Percentiles rank a stretch among this genome's conserved stretches.
These are phyloP conservation scores for Uria aalge DNA, from an alignment of 2,113 vertebrate genomes.

Conservation along the genomic window DNA sequence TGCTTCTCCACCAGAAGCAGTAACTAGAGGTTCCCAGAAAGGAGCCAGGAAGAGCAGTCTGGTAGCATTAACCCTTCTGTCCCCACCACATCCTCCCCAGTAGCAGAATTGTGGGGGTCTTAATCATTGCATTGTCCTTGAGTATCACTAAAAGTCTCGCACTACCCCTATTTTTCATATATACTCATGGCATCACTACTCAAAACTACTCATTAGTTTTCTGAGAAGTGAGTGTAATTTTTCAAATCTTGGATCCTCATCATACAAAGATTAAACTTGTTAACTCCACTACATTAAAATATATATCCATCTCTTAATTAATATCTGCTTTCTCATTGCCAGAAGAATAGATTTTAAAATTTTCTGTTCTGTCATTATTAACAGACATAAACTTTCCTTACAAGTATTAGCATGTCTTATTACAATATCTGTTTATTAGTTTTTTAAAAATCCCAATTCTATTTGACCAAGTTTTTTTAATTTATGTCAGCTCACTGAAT, in stretches of 20 bases:
- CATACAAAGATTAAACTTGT: not conserved
- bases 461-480: not conserved
- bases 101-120: not conserved
- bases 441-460: not conserved
- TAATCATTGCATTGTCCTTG: not conserved
- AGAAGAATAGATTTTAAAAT: not conserved
- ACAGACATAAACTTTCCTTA: not conserved
- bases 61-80: not conserved
- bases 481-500: not conserved
- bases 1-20: not conserved
- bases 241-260: not conserved
- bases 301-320: not conserved
- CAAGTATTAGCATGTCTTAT: not conserved
- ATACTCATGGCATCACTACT: not conserved
- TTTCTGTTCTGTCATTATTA: not conserved
- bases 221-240: not conserved
- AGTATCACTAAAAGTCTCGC: not conserved
- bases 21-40: not conserved
- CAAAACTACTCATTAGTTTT: not conserved
- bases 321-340: not conserved
- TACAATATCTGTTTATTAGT: not conserved
- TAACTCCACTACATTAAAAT: not conserved
- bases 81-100: rapidly evolving
- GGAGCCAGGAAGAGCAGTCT: not conserved
- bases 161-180: not conserved